phyloP scores from a whole-genome alignment of 2,797 vertebrate genomes.

The Pyrrhura leucotis region DNA sequence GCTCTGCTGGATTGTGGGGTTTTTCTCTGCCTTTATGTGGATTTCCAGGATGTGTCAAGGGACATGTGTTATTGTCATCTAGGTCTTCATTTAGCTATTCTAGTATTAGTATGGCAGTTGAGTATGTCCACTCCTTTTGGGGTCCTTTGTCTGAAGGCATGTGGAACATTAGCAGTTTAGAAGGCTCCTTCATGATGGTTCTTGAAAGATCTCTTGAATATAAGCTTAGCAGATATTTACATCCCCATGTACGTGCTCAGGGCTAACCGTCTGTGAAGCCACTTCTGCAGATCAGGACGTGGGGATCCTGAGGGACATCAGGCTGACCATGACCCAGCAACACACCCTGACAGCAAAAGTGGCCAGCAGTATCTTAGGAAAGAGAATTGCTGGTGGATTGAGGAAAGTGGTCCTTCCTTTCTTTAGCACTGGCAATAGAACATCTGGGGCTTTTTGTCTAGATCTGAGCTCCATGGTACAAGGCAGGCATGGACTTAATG shows the following conservation, averaged over 20 bases:
- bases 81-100: neutral
- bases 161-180: neutral
- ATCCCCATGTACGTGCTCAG: neutral
- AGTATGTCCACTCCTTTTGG: neutral
- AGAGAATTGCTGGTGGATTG: neutral
- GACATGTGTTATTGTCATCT: rapidly evolving
- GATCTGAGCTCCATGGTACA: neutral
- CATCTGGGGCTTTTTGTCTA: neutral
- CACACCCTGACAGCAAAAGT: neutral
- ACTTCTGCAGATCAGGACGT: neutral
- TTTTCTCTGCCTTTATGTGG: neutral
- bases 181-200: neutral
- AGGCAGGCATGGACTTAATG: neutral
- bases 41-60: neutral
- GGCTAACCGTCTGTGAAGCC: neutral
- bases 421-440: too few relatives aligned
- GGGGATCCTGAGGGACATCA: neutral
- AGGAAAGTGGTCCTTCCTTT: neutral
- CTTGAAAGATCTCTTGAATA: neutral
- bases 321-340: neutral
- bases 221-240: neutral
- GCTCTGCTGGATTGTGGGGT: neutral
- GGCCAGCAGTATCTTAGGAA: neutral
- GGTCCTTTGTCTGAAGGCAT: neutral
- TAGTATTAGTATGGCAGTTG: neutral